A percentile compares a stretch with the other conserved stretches of the same genome.
Conservation (phyloP, 2,797 vertebrate genomes). For the Sternotherus odoratus region DNA sequence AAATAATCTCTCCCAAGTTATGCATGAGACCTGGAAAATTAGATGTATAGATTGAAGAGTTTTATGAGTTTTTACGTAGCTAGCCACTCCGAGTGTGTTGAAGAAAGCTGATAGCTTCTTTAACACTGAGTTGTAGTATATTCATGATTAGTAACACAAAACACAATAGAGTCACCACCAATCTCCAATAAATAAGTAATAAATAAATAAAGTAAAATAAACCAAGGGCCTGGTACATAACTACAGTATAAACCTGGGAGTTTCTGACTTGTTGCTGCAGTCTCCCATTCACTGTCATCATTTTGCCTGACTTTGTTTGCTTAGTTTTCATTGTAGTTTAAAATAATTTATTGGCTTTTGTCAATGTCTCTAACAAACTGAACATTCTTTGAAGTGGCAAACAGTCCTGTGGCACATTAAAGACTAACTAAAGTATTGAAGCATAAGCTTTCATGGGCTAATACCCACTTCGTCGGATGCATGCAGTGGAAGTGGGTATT, state of each 20-base stretch:
- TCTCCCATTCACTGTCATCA: neutral
- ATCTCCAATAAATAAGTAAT: neutral
- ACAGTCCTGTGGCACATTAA: too few species aligned
- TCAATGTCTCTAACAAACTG: neutral
- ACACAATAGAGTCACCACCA: rapidly evolving
- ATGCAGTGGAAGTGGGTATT: too few species aligned
- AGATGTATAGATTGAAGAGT: neutral
- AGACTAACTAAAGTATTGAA: too few species aligned
- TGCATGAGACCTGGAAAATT: neutral
- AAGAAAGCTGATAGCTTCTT: neutral
- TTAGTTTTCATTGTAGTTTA: neutral
- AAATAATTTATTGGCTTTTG: neutral
- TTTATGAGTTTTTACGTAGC: neutral
- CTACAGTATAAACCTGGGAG: neutral
- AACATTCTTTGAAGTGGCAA: neutral
- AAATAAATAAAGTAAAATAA: neutral
- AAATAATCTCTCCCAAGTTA: neutral
- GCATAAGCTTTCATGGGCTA: too few species aligned
- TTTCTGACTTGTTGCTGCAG: neutral
- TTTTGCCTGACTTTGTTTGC: neutral
- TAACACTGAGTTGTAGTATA: neutral
- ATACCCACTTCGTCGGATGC: too few species aligned
- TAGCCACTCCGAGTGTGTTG: neutral
- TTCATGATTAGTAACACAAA: neutral
- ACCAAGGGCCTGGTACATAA: neutral